A percentile compares a stretch with the other conserved stretches of the same genome.
Evolutionary conservation across 1,140 invertebrate genomes (phyloP).

Genomic region (Rhyacophila brunnea): DNA sequence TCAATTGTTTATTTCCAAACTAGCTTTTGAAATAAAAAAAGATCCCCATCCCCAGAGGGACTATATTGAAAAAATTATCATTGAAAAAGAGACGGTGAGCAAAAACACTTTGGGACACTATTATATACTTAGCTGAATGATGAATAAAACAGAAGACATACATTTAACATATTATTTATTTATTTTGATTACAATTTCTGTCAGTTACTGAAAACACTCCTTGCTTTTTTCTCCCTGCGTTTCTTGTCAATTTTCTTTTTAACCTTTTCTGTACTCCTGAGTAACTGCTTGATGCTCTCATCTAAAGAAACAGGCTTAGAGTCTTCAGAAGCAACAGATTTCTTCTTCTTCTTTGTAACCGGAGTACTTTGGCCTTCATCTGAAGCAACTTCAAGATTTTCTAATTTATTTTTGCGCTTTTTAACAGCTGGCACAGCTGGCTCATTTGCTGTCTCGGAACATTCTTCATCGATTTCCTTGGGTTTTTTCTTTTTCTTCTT

Average conservation of each 20-base stretch:
- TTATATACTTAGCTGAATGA: too few relatives aligned
- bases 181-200: background rate
- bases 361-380: background rate
- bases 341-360: conserved; percentile 2
- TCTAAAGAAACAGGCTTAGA: conserved; percentile 7
- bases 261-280: conserved; percentile 47
- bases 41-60: too few relatives aligned
- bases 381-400: too few relatives aligned
- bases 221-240: conserved; percentile 48
- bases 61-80: too few relatives aligned
- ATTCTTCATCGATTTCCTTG: background rate
- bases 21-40: too few relatives aligned
- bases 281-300: conserved; percentile 41
- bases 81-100: too few relatives aligned
- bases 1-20: too few relatives aligned
- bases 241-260: conserved; percentile 45
- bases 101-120: too few relatives aligned
- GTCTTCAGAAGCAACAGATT: background rate
- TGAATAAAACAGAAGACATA: too few relatives aligned
- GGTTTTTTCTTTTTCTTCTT: background rate
- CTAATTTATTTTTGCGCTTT: conserved; percentile 4
- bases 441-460: background rate
- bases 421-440: background rate
- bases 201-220: conserved; percentile 47
- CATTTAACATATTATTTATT: too few relatives aligned